A percentile compares a stretch with the other conserved stretches of the same genome.
These are phyloP conservation scores for Phocides pigmalion DNA, from an alignment of 1,140 invertebrate species.

Conservation along the genomic window DNA sequence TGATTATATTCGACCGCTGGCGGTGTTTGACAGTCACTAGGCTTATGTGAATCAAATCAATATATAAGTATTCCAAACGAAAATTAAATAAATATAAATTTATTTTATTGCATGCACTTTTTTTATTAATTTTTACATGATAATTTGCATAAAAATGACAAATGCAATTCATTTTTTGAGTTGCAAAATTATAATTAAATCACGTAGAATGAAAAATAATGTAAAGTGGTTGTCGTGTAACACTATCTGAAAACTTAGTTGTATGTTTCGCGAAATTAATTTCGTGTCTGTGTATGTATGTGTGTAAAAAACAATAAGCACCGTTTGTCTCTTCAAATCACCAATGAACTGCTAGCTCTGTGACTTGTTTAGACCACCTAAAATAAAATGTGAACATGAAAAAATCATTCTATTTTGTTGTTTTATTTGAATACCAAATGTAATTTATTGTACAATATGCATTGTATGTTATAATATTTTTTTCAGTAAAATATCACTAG, in stretches of 20 bases:
- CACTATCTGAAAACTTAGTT: constrained; percentile 42
- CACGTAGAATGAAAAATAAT: constrained; percentile 22
- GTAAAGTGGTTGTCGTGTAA: constrained; percentile 28
- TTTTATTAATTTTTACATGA: constrained; percentile 32
- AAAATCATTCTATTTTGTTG: constrained; percentile 53
- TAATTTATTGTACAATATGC: neutral
- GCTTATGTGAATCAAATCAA: constrained; percentile 24
- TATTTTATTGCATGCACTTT: constrained; percentile 34
- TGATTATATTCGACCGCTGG: constrained; percentile 52
- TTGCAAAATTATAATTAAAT: constrained; percentile 23
- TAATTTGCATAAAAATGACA: constrained; percentile 25
- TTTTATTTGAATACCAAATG: constrained; percentile 42
- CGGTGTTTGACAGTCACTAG: constrained; percentile 52
- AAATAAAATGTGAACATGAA: constrained; percentile 69
- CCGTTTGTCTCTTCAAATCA: constrained; percentile 65
- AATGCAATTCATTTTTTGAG: constrained; percentile 15
- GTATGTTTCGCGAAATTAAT: constrained; percentile 40
- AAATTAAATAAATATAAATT: constrained; percentile 32
- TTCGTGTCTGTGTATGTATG: constrained; percentile 55
- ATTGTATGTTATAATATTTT: no score
- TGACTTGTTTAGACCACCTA: constrained; percentile 65
- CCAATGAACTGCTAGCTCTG: constrained; percentile 66
- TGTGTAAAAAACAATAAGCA: constrained; percentile 57
- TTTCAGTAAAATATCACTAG: no score
- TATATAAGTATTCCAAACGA: constrained; percentile 19